These are phyloP conservation scores for Argynnis bischoffii DNA, from an alignment of 2,888 invertebrate species.

Conservation along the genomic window DNA sequence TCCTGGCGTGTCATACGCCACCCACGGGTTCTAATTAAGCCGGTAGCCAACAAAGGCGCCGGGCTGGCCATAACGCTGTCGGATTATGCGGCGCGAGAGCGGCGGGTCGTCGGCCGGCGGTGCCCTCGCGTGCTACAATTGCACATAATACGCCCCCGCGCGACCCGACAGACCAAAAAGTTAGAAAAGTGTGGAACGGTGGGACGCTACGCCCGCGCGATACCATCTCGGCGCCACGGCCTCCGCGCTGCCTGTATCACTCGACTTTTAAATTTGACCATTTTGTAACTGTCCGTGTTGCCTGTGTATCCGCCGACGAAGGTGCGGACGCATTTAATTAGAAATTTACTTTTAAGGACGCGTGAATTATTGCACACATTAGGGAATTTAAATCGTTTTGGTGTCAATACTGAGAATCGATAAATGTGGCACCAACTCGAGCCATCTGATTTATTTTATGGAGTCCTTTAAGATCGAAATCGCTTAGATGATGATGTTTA, in stretches of 20 bases:
- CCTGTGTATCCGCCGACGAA: slow-evolving; percentile 48
- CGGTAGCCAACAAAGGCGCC: slow-evolving; percentile 79
- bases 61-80: slow-evolving; percentile 74
- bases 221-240: slow-evolving; percentile 55
- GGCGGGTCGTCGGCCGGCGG: slow-evolving; percentile 74
- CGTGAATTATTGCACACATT: slow-evolving; percentile 72
- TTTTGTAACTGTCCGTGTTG: slow-evolving; percentile 57
- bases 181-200: slow-evolving; percentile 71
- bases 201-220: slow-evolving; percentile 46
- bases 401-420: slow-evolving; percentile 68
- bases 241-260: slow-evolving; percentile 60
- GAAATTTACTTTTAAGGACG: slow-evolving; percentile 64
- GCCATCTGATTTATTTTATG: slow-evolving; percentile 69
- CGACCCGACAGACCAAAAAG: slow-evolving; percentile 73
- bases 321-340: slow-evolving; percentile 71
- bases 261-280: slow-evolving; percentile 58
- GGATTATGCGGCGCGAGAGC: slow-evolving; percentile 68
- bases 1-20: slow-evolving; percentile 80
- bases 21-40: slow-evolving; percentile 79
- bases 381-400: slow-evolving; percentile 61
- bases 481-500: slow-evolving; percentile 54
- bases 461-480: slow-evolving; percentile 49
- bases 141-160: slow-evolving; percentile 76
- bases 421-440: slow-evolving; percentile 61
- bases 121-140: slow-evolving; percentile 78